phyloP scores from a whole-genome alignment of 2,888 invertebrate genomes.

The Phasia obesa region DNA sequence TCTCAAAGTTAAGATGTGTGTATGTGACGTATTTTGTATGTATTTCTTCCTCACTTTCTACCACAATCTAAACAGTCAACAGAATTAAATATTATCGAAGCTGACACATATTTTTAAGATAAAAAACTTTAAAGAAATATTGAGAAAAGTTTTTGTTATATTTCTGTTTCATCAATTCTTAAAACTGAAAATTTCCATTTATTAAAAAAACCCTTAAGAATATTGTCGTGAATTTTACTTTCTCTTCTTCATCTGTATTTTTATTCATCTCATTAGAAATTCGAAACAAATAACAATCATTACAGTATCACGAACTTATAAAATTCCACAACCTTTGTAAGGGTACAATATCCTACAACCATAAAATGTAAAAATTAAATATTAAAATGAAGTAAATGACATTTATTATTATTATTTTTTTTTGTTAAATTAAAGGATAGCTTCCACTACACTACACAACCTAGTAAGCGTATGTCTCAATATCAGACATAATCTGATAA shows the following conservation, averaged over 20 bases:
- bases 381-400: slow-evolving; percentile 35
- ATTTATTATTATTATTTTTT: too few species aligned
- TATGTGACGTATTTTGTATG: too few species aligned
- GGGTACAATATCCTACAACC: slow-evolving; percentile 1
- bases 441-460: neutral
- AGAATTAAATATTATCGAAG: too few species aligned
- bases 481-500: neutral
- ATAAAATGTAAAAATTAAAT: slow-evolving; percentile 48
- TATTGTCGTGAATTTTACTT: neutral
- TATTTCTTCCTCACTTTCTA: too few species aligned
- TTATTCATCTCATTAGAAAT: slow-evolving; percentile 27
- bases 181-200: too few species aligned
- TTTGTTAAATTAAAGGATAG: neutral
- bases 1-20: too few species aligned
- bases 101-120: too few species aligned
- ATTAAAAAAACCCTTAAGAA: too few species aligned
- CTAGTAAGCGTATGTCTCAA: neutral
- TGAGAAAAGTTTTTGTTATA: too few species aligned
- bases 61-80: too few species aligned
- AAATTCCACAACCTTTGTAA: slow-evolving; percentile 35
- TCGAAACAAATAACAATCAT: slow-evolving; percentile 38
- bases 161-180: too few species aligned
- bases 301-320: neutral
- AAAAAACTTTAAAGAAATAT: too few species aligned
- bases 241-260: neutral